Evolutionary conservation across 2,797 vertebrate genomes (phyloP), one percentile per base, ranked within the genome.

Genomic region (Propithecus deckenii): DNA sequence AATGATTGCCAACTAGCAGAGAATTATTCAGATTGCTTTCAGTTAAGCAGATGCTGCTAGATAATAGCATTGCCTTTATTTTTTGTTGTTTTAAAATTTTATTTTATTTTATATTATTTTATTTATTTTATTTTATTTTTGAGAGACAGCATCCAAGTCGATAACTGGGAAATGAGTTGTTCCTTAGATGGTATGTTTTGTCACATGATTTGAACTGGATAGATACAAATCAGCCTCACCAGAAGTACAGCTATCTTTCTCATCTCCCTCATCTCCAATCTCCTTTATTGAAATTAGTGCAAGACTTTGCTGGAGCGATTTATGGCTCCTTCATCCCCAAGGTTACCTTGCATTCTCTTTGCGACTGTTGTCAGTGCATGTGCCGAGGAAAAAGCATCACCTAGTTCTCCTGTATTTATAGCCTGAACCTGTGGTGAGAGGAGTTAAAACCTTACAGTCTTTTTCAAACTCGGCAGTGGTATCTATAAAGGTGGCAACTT

Each of bases 1-100:
- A 9, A 35, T 75, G 90, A 22, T n/a, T 91, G 95, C 63, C 93
- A 75, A 30, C 93, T 96, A 67, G 79, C 79, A 91, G 92, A 57
- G 63, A 72, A 38, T 76, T 32, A 59, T 75, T 76, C 43, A 6
- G 3, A 30, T 83, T 65, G 18, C n/a, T 52, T 86, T 69, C 28
- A 71, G 1, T 32, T 41, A 65, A 52, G 11, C 69, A 93, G n/a
- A n/a, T 32, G 13, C 5, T n/a, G 46, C 43, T 71, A 12, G 9
- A 78, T 43, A 93, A 28, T 3, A 15, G 3, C 14, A 23, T 38
- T 28, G 25, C 59, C 61, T 88, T 92, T 9, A 8, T n/a, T 65
- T 65, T n/a, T 17, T 18, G 32, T 65, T 65, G 57, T 59, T 28
- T 59, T 59, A 25, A 43, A 43, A 52, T 52, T 20, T 50, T 50